phyloP scores from a whole-genome alignment of 2,888 invertebrate genomes.

The Chrysodeixis includens region DNA sequence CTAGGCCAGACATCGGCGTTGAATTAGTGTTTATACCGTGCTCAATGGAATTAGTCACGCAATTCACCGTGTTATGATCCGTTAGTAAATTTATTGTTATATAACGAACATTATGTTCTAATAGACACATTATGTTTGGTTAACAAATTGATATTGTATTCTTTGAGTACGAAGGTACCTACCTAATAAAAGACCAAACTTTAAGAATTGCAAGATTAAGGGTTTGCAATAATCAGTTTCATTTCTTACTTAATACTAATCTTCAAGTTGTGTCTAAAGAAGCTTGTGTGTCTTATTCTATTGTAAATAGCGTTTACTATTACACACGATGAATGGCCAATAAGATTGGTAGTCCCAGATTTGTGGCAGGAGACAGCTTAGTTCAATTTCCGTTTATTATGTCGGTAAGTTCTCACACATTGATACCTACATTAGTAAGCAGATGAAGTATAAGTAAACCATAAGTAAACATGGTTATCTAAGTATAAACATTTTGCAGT shows the following conservation, averaged over 20 bases:
- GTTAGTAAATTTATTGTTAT: slow-evolving; percentile 10
- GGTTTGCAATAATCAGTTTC: no score
- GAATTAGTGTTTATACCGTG: slow-evolving; percentile 13
- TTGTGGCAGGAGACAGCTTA: background rate
- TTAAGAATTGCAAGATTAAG: no score
- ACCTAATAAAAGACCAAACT: no score
- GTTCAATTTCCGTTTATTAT: background rate
- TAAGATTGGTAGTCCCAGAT: background rate
- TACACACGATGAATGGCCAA: background rate
- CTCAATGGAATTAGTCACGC: slow-evolving; percentile 22
- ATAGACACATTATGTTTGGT: background rate
- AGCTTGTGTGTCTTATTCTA: no score
- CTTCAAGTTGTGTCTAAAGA: no score
- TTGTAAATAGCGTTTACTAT: no score
- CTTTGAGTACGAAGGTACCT: no score
- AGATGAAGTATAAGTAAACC: no score
- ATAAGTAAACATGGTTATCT: no score
- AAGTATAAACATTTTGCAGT: no score
- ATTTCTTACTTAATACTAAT: no score
- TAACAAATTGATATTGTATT: no score
- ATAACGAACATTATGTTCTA: slow-evolving; percentile 8
- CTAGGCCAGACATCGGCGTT: slow-evolving; percentile 12
- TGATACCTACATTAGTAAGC: background rate
- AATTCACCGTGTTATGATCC: slow-evolving; percentile 15
- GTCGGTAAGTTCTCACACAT: background rate